phyloP scores from a whole-genome alignment of 2,113 vertebrate species.

The Ceuthmochares aereus region DNA sequence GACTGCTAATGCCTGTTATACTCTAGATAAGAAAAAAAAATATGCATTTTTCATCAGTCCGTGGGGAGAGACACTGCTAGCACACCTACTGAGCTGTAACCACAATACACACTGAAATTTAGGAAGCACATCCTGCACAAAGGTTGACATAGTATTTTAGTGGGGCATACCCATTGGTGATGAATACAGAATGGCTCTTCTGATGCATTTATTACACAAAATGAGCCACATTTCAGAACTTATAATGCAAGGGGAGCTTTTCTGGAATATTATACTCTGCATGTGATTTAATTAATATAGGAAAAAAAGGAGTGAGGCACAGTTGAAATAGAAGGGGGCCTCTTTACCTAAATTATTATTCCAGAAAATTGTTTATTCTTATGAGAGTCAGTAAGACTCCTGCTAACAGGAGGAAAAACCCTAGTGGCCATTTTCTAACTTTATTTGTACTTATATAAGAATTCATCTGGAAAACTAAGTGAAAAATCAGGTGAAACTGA shows the following conservation, averaged over 20 bases:
- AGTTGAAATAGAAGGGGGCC: not conserved
- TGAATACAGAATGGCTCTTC: not conserved
- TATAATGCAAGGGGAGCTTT: not conserved
- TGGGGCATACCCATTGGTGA: not conserved
- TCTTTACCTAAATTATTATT: not conserved
- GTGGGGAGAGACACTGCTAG: not conserved
- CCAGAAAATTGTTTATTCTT: not conserved
- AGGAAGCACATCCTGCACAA: not conserved
- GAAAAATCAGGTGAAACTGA: not conserved
- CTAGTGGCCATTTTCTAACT: not conserved
- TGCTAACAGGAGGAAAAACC: not conserved
- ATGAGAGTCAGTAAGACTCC: not conserved
- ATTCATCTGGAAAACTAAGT: not conserved
- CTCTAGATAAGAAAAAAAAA: not conserved
- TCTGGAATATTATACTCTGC: not conserved
- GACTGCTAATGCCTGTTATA: not conserved
- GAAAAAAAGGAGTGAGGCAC: not conserved
- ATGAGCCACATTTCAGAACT: not conserved
- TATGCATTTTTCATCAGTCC: not conserved
- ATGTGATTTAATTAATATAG: not conserved
- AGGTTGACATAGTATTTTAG: not conserved
- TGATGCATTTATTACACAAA: not conserved
- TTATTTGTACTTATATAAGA: not conserved
- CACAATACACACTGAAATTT: not conserved
- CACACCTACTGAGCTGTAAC: not conserved